Evolutionary conservation across 2,797 vertebrate genomes (phyloP), one percentile per base, ranked within the genome.

Genomic region (Pogonophryne albipinna): DNA sequence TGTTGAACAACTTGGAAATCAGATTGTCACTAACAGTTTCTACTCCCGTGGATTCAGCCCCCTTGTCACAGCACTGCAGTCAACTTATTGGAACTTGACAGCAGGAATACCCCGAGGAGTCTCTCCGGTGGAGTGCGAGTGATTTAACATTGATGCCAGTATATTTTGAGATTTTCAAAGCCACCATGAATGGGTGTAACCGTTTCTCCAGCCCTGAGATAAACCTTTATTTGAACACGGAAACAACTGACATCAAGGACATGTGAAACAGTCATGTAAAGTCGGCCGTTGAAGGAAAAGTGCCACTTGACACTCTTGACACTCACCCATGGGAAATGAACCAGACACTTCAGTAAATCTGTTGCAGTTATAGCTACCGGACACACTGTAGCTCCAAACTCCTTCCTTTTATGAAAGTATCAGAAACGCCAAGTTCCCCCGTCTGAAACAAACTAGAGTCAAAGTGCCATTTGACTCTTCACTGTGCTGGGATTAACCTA

Each of bases 401-500:
- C n/a, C 38, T 10, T 67, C 34, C 9, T 51, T 60, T 31, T 60
- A 41, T 51, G 16, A 47, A 44, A 64, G 11, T 31, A 57, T n/a
- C 4, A 61, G 15, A 74, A 73, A 67, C 14, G 49, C 0, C 2
- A 13, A 47, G 14, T 73, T 74, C 58, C 46, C 42, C 19, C 51
- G 4, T 66, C 12, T 38, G 62, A 17, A 69, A 62, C 74, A 58
- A 78, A 60, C 50, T 16, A 6, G 1, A 78, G 45, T 59, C 50
- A 53, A 23, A 19, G 42, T 65, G 59, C 46, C 60, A 31, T 61
- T 79, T 87, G 71, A 62, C 65, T 80, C 53, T 27, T 38, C 44
- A 63, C 50, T 66, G 73, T 71, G 62, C 52, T 59, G 62, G 50
- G 81, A 88, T 76, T 78, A 76, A 80, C 56, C 68, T 51, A 82